Conservation (phyloP, 2,113 vertebrate genomes). For the Oreotragus oreotragus region DNA sequence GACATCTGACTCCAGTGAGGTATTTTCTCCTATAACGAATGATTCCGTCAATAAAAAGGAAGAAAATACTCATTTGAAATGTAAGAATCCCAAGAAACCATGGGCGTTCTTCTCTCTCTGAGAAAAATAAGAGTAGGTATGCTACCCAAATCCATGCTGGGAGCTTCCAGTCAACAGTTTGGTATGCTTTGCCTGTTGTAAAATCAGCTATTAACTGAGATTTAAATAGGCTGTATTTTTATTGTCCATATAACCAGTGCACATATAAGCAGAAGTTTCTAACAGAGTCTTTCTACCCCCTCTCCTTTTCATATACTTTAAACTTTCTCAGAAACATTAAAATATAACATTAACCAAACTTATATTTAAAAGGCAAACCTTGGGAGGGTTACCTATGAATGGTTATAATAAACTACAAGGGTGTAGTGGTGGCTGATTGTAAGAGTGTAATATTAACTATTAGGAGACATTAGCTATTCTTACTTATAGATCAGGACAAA, state of each 20-base stretch:
- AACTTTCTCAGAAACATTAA: background rate
- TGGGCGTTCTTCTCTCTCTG: conserved; percentile 40
- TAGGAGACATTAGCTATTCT: background rate
- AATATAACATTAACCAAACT: background rate
- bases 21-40: conserved; percentile 56
- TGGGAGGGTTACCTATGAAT: background rate
- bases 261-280: background rate
- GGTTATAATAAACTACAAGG: background rate
- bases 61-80: conserved; percentile 46
- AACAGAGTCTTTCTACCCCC: background rate
- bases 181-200: conserved; percentile 44
- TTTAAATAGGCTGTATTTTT: conserved; percentile 31
- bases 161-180: conserved; percentile 46
- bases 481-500: background rate
- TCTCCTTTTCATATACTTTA: background rate
- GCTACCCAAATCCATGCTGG: background rate
- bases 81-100: conserved; percentile 56
- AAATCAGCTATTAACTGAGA: conserved; percentile 53
- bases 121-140: conserved; percentile 68
- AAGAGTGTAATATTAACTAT: background rate
- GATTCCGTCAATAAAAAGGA: conserved; percentile 54
- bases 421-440: background rate
- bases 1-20: conserved; percentile 45
- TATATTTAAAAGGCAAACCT: background rate
- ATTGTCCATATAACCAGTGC: background rate